These are phyloP conservation scores for Leptocoma aspasia DNA, from an alignment of 2,113 vertebrate species.

Conservation along the genomic window DNA sequence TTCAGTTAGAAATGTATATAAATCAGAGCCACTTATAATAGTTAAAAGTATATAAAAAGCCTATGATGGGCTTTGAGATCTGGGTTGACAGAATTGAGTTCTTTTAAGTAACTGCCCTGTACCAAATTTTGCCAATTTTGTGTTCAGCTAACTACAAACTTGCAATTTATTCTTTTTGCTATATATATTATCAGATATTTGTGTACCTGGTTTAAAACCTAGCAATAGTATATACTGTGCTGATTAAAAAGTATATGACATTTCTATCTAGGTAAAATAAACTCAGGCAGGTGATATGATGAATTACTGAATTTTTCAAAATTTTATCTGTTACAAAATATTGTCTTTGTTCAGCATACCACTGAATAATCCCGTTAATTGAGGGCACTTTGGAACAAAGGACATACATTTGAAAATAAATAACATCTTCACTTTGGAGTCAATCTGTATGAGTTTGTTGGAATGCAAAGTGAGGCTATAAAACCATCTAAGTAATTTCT, in stretches of 20 bases:
- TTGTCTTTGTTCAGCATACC: neutral
- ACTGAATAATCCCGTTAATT: neutral
- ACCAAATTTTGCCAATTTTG: neutral
- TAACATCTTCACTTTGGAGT: neutral
- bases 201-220: neutral
- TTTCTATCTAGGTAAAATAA: neutral
- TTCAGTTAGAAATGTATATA: neutral
- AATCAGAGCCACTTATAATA: neutral
- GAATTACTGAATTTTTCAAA: neutral
- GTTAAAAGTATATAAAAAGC: neutral
- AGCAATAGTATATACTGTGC: neutral
- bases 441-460: neutral
- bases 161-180: neutral
- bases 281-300: neutral
- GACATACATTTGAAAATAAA: neutral
- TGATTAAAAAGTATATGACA: neutral
- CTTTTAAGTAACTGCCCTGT: neutral
- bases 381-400: neutral
- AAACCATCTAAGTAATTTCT: neutral
- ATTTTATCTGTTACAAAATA: neutral
- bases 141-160: neutral
- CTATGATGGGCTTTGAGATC: neutral
- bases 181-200: neutral
- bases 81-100: neutral
- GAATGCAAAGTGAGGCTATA: neutral